Percentiles rank a stretch among this genome's conserved stretches.
phyloP scores from a whole-genome alignment of 2,797 vertebrate species.

The Platalea minor region DNA sequence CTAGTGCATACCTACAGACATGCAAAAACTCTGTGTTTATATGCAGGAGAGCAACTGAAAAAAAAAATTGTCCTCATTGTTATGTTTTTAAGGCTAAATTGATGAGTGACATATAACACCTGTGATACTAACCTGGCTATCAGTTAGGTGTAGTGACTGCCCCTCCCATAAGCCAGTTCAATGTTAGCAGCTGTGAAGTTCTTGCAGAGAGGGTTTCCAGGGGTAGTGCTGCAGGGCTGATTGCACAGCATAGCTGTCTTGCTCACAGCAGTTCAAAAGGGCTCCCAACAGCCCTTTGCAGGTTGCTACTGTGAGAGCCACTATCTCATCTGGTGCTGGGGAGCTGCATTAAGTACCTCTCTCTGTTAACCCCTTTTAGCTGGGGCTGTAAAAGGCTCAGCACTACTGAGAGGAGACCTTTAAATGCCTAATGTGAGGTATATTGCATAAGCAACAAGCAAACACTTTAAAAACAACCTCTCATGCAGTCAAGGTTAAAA shows the following conservation, averaged over 20 bases:
- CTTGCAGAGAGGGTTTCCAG: background rate
- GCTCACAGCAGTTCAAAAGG: background rate
- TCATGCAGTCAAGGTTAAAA: background rate
- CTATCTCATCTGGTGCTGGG: background rate
- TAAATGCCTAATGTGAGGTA: background rate
- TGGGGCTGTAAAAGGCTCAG: background rate
- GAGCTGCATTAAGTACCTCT: background rate
- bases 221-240: background rate
- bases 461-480: background rate
- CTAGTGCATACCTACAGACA: background rate
- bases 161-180: background rate
- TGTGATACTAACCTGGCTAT: background rate
- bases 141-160: rapidly evolving
- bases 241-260: background rate
- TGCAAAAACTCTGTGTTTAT: background rate
- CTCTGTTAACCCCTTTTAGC: background rate
- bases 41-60: background rate
- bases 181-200: background rate
- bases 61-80: background rate
- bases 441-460: background rate
- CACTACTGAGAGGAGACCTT: background rate
- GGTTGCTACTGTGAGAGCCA: background rate
- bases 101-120: background rate
- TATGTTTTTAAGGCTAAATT: background rate
- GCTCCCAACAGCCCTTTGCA: background rate